Evolutionary conservation across 2,888 invertebrate species (phyloP).

Genomic region (Campoplex nolae): DNA sequence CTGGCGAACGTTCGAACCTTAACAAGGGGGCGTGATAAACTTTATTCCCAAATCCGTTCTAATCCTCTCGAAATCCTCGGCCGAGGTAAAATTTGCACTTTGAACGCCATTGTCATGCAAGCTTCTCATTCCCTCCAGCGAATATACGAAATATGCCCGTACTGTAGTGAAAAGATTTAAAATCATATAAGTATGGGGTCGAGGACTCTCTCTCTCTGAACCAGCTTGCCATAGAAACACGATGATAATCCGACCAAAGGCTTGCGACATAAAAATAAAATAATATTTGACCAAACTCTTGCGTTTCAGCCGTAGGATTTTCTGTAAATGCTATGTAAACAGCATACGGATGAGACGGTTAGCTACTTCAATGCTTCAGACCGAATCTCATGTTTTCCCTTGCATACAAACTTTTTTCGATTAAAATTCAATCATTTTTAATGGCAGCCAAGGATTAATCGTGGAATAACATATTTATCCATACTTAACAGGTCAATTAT

Average conservation of each 20-base stretch:
- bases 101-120: constrained; percentile 43
- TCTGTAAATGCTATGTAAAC: constrained; percentile 18
- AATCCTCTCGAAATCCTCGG: constrained; percentile 61
- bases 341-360: not conserved
- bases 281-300: constrained; percentile 14
- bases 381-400: not conserved
- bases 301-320: not conserved
- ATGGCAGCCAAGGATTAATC: not conserved
- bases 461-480: not conserved
- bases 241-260: constrained; percentile 47
- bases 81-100: constrained; percentile 60
- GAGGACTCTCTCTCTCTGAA: not conserved
- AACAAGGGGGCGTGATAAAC: constrained; percentile 52
- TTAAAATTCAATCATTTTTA: not conserved
- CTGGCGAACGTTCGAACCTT: constrained; percentile 47
- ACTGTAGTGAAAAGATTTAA: constrained; percentile 29
- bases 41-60: constrained; percentile 62
- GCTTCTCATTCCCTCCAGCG: constrained; percentile 6
- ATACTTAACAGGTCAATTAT: not conserved
- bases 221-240: constrained; percentile 2
- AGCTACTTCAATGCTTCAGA: not conserved
- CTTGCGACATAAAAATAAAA: constrained; percentile 29
- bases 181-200: constrained; percentile 19
- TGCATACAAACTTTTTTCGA: too few relatives aligned
- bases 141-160: constrained; percentile 36